Base-by-base conservation (phyloP, 2,888 invertebrate species). In the Pimpla rufipes region DNA sequence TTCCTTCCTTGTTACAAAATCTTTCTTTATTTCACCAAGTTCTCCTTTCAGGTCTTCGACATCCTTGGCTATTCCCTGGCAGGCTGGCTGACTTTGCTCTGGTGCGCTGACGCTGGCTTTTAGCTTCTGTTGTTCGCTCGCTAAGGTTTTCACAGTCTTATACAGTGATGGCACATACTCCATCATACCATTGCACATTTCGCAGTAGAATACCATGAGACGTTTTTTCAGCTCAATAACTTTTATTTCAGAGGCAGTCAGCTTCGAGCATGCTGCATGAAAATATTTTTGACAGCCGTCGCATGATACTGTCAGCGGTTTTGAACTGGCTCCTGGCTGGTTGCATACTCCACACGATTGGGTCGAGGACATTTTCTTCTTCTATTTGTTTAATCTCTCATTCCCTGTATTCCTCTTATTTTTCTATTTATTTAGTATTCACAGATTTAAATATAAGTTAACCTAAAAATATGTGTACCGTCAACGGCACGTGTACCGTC, bases 171-270 rank as follows among this genome's bases (percentile, higher is more conserved):
- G 59, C 0, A 59, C n/a, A 4, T 59, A n/a, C n/a, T 59, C 59
- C 16, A 62, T n/a, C 0, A 16, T 1, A 1, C n/a, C n/a, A 3
- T 29, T 35, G 10, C 59, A 62, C 1, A 1, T 29, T 0, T 11
- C 2, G 7, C 59, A 62, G 13, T 16, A 62, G 16, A 37, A 62
- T 13, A 62, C 1, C 59, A 62, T 62, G 0, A 29, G 8, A 5
- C 59, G 35, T 5, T 62, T 62, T n/a, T 37, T 62, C n/a, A 62
- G 3, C 1, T 35, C 16, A 0, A 62, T 7, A 37, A 62, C 59
- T n/a, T 62, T 62, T 8, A 62, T 62, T 7, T 62, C 59, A 5
- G 59, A 62, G 7, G 59, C 59, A 7, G 59, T 62, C 0, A 62
- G 23, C 6, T 40, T 37, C 0, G 59, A 16, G 37, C 59, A 62